Conservation (phyloP, 2,113 vertebrate genomes). For the Leptobrachium leishanense region DNA sequence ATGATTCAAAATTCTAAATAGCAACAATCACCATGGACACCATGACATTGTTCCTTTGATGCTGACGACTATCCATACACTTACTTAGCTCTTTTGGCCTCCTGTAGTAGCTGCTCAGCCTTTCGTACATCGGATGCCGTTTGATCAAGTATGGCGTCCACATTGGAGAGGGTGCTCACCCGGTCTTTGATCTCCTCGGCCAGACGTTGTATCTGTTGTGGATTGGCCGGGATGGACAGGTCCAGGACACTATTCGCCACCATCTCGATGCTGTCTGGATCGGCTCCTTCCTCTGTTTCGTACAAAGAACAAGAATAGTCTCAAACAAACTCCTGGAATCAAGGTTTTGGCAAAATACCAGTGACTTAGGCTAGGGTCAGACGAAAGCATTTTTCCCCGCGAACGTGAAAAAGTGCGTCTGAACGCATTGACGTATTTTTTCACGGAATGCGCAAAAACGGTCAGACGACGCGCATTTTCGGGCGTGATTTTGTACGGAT, state of each 20-base stretch:
- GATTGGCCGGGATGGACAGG: constrained; percentile 89
- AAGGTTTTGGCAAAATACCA: too few relatives aligned
- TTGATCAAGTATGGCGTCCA: constrained; percentile 86
- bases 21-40: too few relatives aligned
- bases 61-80: background rate
- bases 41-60: too few relatives aligned
- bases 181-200: constrained; percentile 87
- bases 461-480: too few relatives aligned
- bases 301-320: constrained; percentile 23
- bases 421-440: too few relatives aligned
- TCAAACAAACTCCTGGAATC: too few relatives aligned
- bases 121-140: constrained; percentile 81
- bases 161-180: constrained; percentile 86
- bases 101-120: constrained; percentile 81
- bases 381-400: too few relatives aligned
- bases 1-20: too few relatives aligned
- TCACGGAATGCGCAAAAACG: too few relatives aligned
- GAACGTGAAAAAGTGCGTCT: too few relatives aligned
- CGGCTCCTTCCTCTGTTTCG: constrained; percentile 87
- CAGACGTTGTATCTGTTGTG: constrained; percentile 84
- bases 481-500: too few relatives aligned
- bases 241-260: constrained; percentile 87
- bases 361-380: too few relatives aligned
- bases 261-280: constrained; percentile 91
- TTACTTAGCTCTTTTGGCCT: constrained; percentile 86